These are phyloP conservation scores for Podiceps cristatus DNA, from an alignment of 2,113 vertebrate genomes.

Conservation along the genomic window DNA sequence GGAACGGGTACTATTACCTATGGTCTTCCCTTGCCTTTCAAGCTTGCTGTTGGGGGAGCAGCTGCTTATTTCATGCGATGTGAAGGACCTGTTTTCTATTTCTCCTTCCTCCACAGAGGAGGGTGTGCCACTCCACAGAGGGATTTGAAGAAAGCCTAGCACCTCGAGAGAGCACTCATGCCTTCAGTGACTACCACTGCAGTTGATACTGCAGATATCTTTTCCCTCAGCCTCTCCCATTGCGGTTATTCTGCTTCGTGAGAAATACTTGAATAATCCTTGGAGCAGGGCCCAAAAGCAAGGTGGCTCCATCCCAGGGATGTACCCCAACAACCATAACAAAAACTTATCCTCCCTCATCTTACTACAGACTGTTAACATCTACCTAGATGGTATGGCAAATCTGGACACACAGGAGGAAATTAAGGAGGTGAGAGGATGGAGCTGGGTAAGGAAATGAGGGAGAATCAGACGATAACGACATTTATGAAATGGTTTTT, in stretches of 20 bases:
- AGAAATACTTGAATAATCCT: neutral
- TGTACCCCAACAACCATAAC: neutral
- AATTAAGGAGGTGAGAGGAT: neutral
- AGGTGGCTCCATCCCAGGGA: neutral
- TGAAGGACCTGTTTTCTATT: neutral
- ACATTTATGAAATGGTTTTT: neutral
- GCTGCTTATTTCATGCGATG: neutral
- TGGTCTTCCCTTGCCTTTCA: neutral
- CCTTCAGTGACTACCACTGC: neutral
- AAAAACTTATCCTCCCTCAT: neutral
- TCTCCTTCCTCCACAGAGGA: neutral
- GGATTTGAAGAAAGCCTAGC: neutral
- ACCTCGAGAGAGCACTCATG: neutral
- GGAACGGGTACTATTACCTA: neutral
- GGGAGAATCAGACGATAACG: neutral
- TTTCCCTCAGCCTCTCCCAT: neutral
- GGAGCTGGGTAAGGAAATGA: neutral
- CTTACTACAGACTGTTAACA: neutral
- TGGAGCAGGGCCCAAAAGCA: neutral
- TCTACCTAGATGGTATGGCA: neutral
- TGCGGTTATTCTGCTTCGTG: neutral
- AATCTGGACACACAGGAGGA: neutral
- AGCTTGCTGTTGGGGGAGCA: neutral
- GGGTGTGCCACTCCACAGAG: neutral
- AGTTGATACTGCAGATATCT: neutral